A percentile compares a stretch with the other conserved stretches of the same genome.
Evolutionary conservation across 2,888 invertebrate genomes (phyloP).

Genomic region (Autographa gamma): DNA sequence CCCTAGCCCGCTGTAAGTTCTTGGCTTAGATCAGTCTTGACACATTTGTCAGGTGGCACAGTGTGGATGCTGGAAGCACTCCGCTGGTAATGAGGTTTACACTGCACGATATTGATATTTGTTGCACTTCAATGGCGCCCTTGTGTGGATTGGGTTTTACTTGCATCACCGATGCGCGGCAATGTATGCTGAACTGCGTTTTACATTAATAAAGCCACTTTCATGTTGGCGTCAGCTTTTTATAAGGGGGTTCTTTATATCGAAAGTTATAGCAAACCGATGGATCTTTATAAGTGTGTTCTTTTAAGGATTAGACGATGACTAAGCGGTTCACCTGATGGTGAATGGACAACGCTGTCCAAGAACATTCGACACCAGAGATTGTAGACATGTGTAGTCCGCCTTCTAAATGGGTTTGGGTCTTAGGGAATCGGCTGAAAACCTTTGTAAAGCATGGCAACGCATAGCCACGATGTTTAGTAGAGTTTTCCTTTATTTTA

Average conservation of each 20-base stretch:
- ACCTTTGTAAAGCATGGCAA: no score
- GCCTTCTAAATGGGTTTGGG: no score
- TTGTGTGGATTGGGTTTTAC: slow-evolving; percentile 1
- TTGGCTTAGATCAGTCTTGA: not conserved
- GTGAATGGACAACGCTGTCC: no score
- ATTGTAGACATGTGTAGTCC: no score
- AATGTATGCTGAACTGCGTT: not conserved
- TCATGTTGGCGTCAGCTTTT: no score
- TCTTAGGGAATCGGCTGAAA: no score
- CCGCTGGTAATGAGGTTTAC: slow-evolving; percentile 62
- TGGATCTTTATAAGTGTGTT: no score
- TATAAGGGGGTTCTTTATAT: not conserved
- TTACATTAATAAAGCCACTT: not conserved
- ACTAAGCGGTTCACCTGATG: no score
- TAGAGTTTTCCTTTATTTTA: no score
- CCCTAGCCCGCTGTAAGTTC: slow-evolving; percentile 20
- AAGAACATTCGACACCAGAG: no score
- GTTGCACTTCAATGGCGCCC: slow-evolving; percentile 28
- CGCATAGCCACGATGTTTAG: no score
- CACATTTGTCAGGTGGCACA: slow-evolving; percentile 61
- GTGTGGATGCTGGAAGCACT: slow-evolving; percentile 51
- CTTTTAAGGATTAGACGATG: no score
- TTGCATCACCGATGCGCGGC: slow-evolving; percentile 2
- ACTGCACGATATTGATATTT: slow-evolving; percentile 46
- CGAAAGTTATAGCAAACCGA: not conserved